phyloP scores from a whole-genome alignment of 2,888 invertebrate genomes.

The Rhamphomyia laevipes region DNA sequence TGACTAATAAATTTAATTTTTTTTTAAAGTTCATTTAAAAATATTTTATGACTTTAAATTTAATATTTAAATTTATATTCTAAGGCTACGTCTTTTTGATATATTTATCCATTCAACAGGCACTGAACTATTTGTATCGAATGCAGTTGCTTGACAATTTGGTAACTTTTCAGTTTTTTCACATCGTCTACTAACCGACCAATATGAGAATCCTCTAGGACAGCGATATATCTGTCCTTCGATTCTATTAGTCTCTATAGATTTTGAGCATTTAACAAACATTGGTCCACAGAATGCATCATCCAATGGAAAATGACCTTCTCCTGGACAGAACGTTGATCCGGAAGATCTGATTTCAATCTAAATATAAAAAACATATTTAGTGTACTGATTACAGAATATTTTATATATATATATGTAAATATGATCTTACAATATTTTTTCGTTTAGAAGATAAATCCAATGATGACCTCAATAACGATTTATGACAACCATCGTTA shows the following conservation, averaged over 20 bases:
- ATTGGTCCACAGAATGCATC: conserved; percentile 54
- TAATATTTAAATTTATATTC: conserved; percentile 13
- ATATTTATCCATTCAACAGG: conserved; percentile 36
- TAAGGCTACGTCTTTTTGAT: conserved; percentile 30
- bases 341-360: conserved; percentile 45
- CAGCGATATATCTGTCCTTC: conserved; percentile 65
- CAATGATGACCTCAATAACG: conserved; percentile 17
- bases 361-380: conserved; percentile 39
- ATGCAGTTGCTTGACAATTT: conserved; percentile 40
- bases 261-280: conserved; percentile 58
- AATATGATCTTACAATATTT: conserved; percentile 24
- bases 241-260: conserved; percentile 39
- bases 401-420: background rate
- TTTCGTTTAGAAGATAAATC: conserved; percentile 21
- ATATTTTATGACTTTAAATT: no score
- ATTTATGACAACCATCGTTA: conserved; percentile 31
- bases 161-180: conserved; percentile 51
- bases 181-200: conserved; percentile 66
- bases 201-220: conserved; percentile 62
- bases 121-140: conserved; percentile 23
- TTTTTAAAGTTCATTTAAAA: no score
- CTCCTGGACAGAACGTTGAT: conserved; percentile 48
- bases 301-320: conserved; percentile 59
- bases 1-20: no score
- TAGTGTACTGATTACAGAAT: background rate